A percentile compares a stretch with the other conserved stretches of the same genome.
Conservation (phyloP, 92 coral and sea anemone genomes). For the Palythoa heliodiscus region DNA sequence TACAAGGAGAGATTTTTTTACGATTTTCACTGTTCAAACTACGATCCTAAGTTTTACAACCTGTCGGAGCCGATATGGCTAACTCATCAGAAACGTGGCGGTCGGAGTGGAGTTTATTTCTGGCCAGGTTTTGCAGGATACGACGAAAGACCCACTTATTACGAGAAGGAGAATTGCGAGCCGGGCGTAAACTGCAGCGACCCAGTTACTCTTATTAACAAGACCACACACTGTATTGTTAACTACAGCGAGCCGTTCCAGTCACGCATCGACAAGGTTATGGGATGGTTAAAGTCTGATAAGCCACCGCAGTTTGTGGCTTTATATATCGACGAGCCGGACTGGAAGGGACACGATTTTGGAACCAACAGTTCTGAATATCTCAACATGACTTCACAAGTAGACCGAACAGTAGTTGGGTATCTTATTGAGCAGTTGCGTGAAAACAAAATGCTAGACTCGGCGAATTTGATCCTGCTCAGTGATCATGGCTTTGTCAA, state of each 20-base stretch:
- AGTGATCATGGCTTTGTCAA: constrained; percentile 77
- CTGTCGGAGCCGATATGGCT: constrained; percentile 88
- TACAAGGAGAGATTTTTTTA: constrained; percentile 69
- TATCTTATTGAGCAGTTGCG: constrained; percentile 56
- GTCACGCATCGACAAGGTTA: constrained; percentile 51
- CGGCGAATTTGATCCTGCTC: constrained; percentile 69
- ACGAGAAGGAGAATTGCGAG: constrained; percentile 60
- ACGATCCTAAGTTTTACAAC: constrained; percentile 88
- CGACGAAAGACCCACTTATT: constrained; percentile 68
- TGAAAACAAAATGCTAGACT: constrained; percentile 52
- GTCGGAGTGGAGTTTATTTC: constrained; percentile 75
- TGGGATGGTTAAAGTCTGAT: constrained; percentile 62
- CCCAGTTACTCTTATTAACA: constrained; percentile 17
- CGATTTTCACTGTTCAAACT: constrained; percentile 78
- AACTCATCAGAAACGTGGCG: constrained; percentile 81
- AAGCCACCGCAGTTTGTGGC: constrained; percentile 67
- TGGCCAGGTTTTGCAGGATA: constrained; percentile 94
- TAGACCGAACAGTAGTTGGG: constrained; percentile 67
- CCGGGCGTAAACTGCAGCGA: constrained; percentile 62
- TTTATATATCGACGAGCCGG: constrained; percentile 67
- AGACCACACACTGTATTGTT: constrained; percentile 49
- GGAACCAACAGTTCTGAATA: constrained; percentile 55
- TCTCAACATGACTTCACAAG: constrained; percentile 49
- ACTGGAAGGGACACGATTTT: constrained; percentile 67
- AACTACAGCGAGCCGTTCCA: constrained; percentile 56